Conservation (phyloP, 2,888 invertebrate species). For the Augiades crinisus region DNA sequence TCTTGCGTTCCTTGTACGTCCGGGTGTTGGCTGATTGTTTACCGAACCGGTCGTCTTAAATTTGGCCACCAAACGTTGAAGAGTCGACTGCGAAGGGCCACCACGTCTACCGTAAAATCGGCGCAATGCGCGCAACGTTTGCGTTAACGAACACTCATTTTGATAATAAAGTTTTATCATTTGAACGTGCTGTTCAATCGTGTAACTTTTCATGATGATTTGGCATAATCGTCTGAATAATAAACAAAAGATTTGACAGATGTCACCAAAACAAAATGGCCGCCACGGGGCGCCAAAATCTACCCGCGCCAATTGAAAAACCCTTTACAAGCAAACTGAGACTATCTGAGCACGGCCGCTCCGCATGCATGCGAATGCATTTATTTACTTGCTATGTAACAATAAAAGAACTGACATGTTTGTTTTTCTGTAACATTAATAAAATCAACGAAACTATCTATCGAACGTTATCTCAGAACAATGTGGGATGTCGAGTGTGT, state of each 20-base stretch:
- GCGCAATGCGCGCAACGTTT: background rate
- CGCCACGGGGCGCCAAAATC: too few relatives aligned
- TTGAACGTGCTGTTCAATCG: background rate
- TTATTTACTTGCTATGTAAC: too few relatives aligned
- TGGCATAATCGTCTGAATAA: constrained; percentile 1
- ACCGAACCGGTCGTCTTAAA: too few relatives aligned
- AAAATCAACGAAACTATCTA: too few relatives aligned
- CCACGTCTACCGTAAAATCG: background rate
- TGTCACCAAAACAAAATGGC: constrained; percentile 1
- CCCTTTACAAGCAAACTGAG: too few relatives aligned
- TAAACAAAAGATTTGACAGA: constrained; percentile 1
- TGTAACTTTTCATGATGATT: constrained; percentile 4
- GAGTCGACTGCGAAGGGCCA: background rate
- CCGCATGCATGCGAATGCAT: too few relatives aligned
- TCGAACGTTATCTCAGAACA: constrained; percentile 1
- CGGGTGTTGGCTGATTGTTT: too few relatives aligned
- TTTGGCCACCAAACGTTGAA: too few relatives aligned
- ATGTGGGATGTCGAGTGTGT: constrained; percentile 15
- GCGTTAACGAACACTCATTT: background rate
- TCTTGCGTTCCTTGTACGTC: background rate
- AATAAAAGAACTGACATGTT: too few relatives aligned
- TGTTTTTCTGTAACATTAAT: too few relatives aligned
- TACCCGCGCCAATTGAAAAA: too few relatives aligned
- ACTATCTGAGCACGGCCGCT: too few relatives aligned
- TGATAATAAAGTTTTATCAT: background rate